Percentiles rank a stretch among this genome's conserved stretches.
phyloP scores from a whole-genome alignment of 2,888 invertebrate genomes.

The Dendrolimus houi region DNA sequence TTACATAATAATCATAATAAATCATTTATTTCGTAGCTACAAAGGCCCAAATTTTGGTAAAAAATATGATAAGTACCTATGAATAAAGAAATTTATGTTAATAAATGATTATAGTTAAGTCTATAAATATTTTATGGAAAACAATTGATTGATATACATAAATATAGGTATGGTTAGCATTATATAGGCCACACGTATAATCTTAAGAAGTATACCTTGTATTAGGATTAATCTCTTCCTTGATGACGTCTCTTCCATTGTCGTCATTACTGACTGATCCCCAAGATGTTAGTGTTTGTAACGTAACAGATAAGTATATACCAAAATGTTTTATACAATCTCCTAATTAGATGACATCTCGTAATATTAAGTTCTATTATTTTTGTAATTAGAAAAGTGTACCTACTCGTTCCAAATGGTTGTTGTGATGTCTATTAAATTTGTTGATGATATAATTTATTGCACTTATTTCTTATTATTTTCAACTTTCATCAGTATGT shows the following conservation, averaged over 20 bases:
- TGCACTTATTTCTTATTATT: background rate
- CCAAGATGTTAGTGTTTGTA: background rate
- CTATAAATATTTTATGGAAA: too few species aligned
- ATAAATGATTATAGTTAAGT: too few species aligned
- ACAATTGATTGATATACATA: too few species aligned
- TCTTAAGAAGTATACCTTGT: conserved; percentile 1
- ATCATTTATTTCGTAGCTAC: too few species aligned
- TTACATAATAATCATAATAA: too few species aligned
- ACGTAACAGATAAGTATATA: background rate
- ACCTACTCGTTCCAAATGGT: conserved; percentile 71
- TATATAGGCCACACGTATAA: too few species aligned
- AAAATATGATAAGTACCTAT: too few species aligned
- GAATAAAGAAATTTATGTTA: too few species aligned
- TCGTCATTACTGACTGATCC: background rate
- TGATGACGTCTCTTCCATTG: background rate
- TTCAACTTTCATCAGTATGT: background rate
- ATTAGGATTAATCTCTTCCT: conserved; percentile 4
- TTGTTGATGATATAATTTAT: conserved; percentile 49
- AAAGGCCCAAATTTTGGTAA: too few species aligned
- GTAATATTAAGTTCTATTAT: background rate
- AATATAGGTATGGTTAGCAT: too few species aligned
- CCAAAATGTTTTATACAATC: conserved; percentile 2
- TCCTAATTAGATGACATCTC: conserved; percentile 2
- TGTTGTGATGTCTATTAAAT: conserved; percentile 76
- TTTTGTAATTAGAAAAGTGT: conserved; percentile 39